Base-by-base conservation (phyloP, 2,888 invertebrate species). In the Crepidodera aurea region DNA sequence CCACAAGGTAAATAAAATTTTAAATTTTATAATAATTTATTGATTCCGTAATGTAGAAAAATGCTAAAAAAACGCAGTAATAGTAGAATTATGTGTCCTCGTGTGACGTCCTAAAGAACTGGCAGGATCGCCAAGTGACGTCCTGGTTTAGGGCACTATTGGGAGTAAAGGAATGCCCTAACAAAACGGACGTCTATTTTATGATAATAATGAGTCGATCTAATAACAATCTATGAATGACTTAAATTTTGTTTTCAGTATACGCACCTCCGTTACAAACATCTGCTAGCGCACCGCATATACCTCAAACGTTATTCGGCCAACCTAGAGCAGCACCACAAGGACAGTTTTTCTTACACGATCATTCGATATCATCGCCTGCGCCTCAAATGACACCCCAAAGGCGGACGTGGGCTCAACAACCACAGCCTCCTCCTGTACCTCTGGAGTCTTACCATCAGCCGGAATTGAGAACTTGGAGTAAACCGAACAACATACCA, bases 271-370 rank as follows among this genome's bases (percentile, higher is more conserved):
- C 73, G 1, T 65, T 81, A 18, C 81, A 81, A 69, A 74, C 79
- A n/a, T 81, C 80, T 2, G 73, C 80, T 5, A 81, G 81, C 63
- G 81, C 81, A 8, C 83, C 82, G 42, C 82, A 82, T 69, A 79
- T 82, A 64, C 83, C 84, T 32, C 86, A 86, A 62, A 83, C 86
- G 42, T 82, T 86, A 59, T 85, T 85, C 51, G 58, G 46, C 51
- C 60, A 55, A 22, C 46, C 53, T 18, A 82, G 83, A 19, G 60
- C 69, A 22, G 65, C 67, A 2, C 82, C 81, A 48, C 84, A 86
- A 64, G 84, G 86, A 69, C 89, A 91, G 79, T 92, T 92, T 81
- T 93, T 89, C 81, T 83, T 92, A 72, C 92, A 93, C 78, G 91
- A 91, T 74, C 84, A 85, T 66, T 83, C 81, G 12, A 25, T 37